Base-by-base conservation (phyloP, 2,113 vertebrate species). In the Corydoras sp. region DNA sequence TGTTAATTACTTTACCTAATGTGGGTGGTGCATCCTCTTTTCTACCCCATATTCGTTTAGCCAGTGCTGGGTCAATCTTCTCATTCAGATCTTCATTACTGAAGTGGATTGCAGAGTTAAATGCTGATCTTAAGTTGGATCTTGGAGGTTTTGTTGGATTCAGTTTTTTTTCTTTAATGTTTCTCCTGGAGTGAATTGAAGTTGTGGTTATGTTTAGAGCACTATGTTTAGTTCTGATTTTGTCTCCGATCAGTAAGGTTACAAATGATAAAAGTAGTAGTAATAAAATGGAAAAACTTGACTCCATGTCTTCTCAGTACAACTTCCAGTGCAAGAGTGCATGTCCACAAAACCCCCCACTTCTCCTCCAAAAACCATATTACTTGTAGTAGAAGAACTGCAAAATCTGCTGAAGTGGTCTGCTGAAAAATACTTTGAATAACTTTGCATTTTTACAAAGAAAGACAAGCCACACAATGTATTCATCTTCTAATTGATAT, bases 1-100 rank as follows among this genome's bases (percentile, higher is more conserved):
- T 43, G 35, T 13, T 50, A 7, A 13, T 11, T n/a, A 3, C 31
- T 29, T 58, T 69, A 88, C 88, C 88, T 14, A 86, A 79, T 7
- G 83, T 68, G 9, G 72, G 48, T 30, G 81, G 79, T 73, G 72
- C 53, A 4, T 60, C 35, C 60, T 64, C 75, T 14, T 76, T 8
- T 43, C 64, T 54, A 13, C 32, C 66, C 11, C 75, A 50, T 10
- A 14, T 12, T 56, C 29, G 32, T 70, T 15, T 77, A 53, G 73
- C 69, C 60, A 73, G 53, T 12, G 56, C 77, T 58, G 64, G 72
- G 48, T 69, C 73, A 4, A 66, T 71, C 12, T 64, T 71, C 30
- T 77, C 75, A 63, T 69, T 71, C 54, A 75, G 59, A 30, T 50
- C 56, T 64, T 77, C 53, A 11, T 77, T 73, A 14, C 18, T 12